Conservation (phyloP, 1,140 invertebrate genomes). For the Neocloeon triangulifer region DNA sequence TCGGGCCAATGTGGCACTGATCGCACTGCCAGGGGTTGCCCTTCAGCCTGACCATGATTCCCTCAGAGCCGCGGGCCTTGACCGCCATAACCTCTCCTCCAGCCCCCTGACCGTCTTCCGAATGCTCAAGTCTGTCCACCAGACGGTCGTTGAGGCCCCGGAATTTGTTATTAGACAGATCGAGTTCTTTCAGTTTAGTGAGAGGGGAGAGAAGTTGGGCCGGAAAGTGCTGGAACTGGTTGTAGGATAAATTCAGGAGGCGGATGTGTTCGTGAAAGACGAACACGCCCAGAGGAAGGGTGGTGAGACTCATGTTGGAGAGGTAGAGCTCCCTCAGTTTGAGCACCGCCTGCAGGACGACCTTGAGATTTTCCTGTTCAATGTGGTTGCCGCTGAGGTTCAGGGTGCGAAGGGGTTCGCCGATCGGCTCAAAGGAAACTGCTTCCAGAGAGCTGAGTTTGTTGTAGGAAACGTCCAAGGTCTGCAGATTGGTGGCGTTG, state of each 20-base stretch:
- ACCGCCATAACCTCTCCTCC: too few relatives aligned
- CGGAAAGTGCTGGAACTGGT: constrained; percentile 27
- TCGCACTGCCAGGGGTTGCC: constrained; percentile 44
- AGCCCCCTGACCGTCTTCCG: constrained; percentile 6
- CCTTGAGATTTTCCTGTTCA: constrained; percentile 18
- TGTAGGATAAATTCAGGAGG: constrained; percentile 29
- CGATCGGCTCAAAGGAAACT: too few relatives aligned
- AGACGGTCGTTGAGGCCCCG: constrained; percentile 28
- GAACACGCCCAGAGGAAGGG: constrained; percentile 25
- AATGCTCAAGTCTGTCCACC: constrained; percentile 24
- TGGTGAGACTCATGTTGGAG: constrained; percentile 23
- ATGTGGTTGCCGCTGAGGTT: constrained; percentile 40
- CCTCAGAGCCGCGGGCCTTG: background rate
- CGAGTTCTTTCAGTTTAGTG: constrained; percentile 27
- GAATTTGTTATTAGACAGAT: constrained; percentile 35
- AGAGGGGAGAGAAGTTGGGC: constrained; percentile 27
- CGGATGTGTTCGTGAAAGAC: constrained; percentile 23
- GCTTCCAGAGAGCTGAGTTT: too few relatives aligned
- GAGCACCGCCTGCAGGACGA: constrained; percentile 25
- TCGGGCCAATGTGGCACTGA: constrained; percentile 29
- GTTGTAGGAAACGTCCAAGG: constrained; percentile 49
- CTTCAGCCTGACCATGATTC: constrained; percentile 25
- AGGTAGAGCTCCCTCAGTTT: constrained; percentile 29
- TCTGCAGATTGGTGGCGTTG: constrained; percentile 34
- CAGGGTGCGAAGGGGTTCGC: constrained; percentile 23